A percentile compares a stretch with the other conserved stretches of the same genome.
Conservation (phyloP, 1,140 invertebrate species). For the Drosophila nigromelanica region DNA sequence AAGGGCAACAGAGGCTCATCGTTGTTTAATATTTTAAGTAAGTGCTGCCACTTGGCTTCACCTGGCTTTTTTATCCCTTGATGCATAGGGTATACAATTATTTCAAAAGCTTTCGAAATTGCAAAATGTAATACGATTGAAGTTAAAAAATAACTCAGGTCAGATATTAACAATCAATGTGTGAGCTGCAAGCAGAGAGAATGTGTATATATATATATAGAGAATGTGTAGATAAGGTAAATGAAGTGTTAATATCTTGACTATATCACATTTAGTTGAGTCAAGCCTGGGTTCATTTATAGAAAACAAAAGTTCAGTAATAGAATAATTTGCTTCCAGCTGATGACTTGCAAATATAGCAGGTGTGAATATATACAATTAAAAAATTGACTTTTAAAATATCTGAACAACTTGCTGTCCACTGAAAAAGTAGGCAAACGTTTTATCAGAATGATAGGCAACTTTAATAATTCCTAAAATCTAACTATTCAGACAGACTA, state of each 20-base stretch:
- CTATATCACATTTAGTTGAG: neutral
- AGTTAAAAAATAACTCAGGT: no score
- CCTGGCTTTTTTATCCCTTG: neutral
- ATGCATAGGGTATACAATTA: neutral
- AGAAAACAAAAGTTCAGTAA: neutral
- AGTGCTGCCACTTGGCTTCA: slow-evolving; percentile 66
- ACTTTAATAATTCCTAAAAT: neutral
- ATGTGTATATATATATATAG: no score
- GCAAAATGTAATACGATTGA: no score
- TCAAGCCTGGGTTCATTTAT: neutral
- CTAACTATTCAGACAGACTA: no score
- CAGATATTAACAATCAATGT: no score
- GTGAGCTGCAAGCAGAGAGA: no score
- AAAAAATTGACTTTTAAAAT: neutral
- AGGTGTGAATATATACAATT: neutral
- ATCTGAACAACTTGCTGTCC: neutral
- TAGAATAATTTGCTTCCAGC: neutral
- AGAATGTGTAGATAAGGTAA: neutral
- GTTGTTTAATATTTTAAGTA: slow-evolving; percentile 82
- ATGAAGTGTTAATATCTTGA: neutral
- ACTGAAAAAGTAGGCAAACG: neutral
- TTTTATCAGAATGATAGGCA: neutral
- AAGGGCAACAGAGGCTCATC: slow-evolving; percentile 66
- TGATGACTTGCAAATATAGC: neutral
- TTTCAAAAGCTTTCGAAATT: neutral